Conservation (phyloP, 2,888 invertebrate species). For the Tromatobia lineatoria region DNA sequence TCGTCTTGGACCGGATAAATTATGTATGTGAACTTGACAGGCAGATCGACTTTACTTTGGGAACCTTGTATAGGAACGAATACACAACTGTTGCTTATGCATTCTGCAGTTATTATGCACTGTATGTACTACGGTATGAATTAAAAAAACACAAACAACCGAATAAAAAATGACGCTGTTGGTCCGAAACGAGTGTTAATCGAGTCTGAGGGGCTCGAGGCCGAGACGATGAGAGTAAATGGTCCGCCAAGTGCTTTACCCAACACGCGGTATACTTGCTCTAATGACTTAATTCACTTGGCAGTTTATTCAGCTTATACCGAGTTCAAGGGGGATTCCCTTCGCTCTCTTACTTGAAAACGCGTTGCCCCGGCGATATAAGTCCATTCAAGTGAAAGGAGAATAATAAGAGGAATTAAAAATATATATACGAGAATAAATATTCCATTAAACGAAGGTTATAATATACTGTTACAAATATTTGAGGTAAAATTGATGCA, state of each 20-base stretch:
- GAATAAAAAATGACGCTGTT: conserved; percentile 29
- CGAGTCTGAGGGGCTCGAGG: conserved; percentile 23
- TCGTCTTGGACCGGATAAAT: neutral
- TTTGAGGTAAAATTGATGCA: too few relatives aligned
- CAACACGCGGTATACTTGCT: conserved; percentile 4
- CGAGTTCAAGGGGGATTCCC: conserved; percentile 24
- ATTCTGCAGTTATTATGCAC: neutral
- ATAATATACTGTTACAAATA: too few relatives aligned
- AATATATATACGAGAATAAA: conserved; percentile 5
- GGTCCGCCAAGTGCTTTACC: conserved; percentile 54
- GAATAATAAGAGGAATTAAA: conserved; percentile 11
- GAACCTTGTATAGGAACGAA: neutral
- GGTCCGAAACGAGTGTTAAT: conserved; percentile 46
- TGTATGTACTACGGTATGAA: neutral
- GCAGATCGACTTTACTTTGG: neutral
- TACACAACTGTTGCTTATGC: neutral
- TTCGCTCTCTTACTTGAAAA: conserved; percentile 41
- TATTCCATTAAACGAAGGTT: conserved; percentile 6
- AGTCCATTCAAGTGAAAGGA: conserved; percentile 46
- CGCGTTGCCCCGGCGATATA: conserved; percentile 29
- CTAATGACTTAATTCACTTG: conserved; percentile 66
- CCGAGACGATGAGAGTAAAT: conserved; percentile 36
- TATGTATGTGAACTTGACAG: neutral
- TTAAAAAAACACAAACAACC: conserved; percentile 41
- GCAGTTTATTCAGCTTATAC: conserved; percentile 60